phyloP scores from a whole-genome alignment of 2,113 vertebrate genomes.

The Psittacara wagleri region DNA sequence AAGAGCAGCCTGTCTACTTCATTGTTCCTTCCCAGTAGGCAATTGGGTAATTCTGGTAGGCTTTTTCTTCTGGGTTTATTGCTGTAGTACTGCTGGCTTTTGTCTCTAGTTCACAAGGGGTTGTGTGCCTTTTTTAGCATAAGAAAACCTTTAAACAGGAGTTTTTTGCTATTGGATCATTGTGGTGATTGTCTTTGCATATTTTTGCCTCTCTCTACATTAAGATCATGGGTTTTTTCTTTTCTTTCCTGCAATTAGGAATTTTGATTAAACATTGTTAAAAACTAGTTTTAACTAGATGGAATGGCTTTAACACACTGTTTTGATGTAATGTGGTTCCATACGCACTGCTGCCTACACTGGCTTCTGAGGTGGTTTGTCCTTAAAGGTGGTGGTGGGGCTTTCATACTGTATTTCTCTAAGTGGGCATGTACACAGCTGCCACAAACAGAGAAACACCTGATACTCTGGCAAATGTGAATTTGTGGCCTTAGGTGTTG shows the following conservation, averaged over 20 bases:
- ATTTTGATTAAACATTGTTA: slow-evolving; percentile 41
- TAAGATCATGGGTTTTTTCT: not conserved
- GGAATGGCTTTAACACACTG: slow-evolving; percentile 29
- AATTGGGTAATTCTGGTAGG: slow-evolving; percentile 65
- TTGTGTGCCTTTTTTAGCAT: slow-evolving; percentile 75
- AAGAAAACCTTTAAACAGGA: slow-evolving; percentile 59
- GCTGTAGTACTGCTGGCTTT: slow-evolving; percentile 71
- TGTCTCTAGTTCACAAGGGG: slow-evolving; percentile 71
- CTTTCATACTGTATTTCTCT: slow-evolving; percentile 21
- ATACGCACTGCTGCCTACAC: not conserved
- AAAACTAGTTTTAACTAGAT: slow-evolving; percentile 32
- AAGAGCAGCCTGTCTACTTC: slow-evolving; percentile 67
- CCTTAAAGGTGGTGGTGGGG: not conserved
- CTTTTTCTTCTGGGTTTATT: slow-evolving; percentile 72
- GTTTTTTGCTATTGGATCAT: slow-evolving; percentile 59
- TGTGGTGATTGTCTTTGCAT: slow-evolving; percentile 62
- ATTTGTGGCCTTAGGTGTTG: slow-evolving; percentile 55
- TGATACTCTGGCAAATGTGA: slow-evolving; percentile 29
- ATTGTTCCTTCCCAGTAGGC: slow-evolving; percentile 69
- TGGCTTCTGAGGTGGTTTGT: not conserved
- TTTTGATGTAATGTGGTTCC: not conserved
- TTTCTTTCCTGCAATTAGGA: slow-evolving; percentile 3
- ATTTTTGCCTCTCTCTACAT: slow-evolving; percentile 44
- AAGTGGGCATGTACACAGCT: slow-evolving; percentile 9
- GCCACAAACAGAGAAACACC: slow-evolving; percentile 28